Conservation (phyloP, 2,113 vertebrate species). For the Grus americana region DNA sequence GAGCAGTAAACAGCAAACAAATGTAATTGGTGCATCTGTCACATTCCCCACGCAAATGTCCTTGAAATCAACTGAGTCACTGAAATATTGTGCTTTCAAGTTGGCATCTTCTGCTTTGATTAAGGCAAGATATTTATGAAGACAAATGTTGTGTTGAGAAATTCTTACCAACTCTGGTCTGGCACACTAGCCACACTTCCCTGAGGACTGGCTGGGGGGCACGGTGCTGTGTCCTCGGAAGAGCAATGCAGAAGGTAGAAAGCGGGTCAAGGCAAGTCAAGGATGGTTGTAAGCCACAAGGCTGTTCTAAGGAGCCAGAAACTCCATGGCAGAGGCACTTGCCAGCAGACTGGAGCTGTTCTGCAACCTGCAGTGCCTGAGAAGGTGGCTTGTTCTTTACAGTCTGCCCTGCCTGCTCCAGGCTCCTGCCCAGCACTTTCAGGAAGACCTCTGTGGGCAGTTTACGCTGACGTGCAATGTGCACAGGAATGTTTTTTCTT, state of each 20-base stretch:
- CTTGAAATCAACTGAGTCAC: not conserved
- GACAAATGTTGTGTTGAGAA: not conserved
- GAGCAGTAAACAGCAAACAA: not conserved
- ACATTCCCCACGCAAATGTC: not conserved
- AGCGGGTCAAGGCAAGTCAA: not conserved
- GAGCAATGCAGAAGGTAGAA: not conserved
- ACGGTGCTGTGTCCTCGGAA: not conserved
- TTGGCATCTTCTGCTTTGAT: not conserved
- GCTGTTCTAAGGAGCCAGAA: not conserved
- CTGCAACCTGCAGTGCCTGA: not conserved
- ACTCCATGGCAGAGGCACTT: not conserved
- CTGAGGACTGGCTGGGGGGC: not conserved
- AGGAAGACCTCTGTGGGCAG: not conserved
- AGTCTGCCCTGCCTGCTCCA: not conserved
- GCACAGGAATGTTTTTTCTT: not conserved
- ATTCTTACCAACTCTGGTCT: not conserved
- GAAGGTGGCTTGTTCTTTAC: not conserved
- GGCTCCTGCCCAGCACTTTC: not conserved
- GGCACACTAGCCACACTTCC: not conserved
- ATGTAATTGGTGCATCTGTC: accelerated
- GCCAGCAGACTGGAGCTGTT: not conserved
- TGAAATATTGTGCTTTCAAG: not conserved
- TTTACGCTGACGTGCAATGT: not conserved
- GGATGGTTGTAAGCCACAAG: not conserved
- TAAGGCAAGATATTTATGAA: not conserved